Base-by-base conservation (phyloP, 2,113 vertebrate species). In the Daboia siamensis region DNA sequence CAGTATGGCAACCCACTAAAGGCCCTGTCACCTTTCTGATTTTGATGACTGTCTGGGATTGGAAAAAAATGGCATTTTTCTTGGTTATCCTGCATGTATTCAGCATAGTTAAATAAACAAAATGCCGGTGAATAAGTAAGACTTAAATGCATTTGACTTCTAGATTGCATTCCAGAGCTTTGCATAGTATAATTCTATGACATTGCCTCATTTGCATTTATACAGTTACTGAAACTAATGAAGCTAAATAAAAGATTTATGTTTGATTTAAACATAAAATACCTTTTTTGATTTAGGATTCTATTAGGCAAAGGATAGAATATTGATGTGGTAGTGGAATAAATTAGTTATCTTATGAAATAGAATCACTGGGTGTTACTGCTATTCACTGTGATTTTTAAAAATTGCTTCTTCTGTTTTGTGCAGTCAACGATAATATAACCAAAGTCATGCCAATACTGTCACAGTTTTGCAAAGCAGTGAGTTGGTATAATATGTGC, bases 401-500 rank as follows among this genome's bases (percentile, higher is more conserved):
- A 86, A 88, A 87, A 48, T 64, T 92, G 59, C 48, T 88, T 92
- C 55, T 93, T 93, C 48, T 91, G 84, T n/a, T 84, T 26, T 44
- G 23, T 91, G 39, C 26, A 39, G 0, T 4, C 6, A 33, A 6
- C 23, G 3, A 84, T 64, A 64, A n/a, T 92, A 93, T 92, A 91
- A 0, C 1, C 52, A 80, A 91, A 74, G 92, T 87, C 24, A 57
- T 61, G 44, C 92, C 91, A 74, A 94, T 95, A 90, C 88, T 93
- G 44, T 74, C 93, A 46, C 90, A 54, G 84, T 69, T 61, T 55
- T 93, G 87, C 33, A 3, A 92, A 91, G 84, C 61, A 80, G 44
- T 57, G 55, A 88, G 93, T 69, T 24, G 51, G 4, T 95, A 94
- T 91, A 86, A 88, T 86, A 61, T 26, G 39, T 91, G 86, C 4